Conservation (phyloP, 2,888 invertebrate species). For the Adela reaumurella region DNA sequence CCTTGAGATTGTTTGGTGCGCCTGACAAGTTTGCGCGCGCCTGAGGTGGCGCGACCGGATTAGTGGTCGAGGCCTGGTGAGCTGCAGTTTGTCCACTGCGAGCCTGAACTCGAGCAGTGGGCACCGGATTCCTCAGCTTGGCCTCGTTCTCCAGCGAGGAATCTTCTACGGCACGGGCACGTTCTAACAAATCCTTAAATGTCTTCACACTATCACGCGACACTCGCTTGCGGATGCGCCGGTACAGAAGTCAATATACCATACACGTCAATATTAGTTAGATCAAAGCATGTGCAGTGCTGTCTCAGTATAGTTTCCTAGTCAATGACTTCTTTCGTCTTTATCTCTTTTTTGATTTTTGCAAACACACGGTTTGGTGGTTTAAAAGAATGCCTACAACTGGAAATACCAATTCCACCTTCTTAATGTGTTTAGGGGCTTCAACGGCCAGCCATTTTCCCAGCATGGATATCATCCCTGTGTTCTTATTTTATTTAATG, state of each 20-base stretch:
- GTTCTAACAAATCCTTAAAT: conserved; percentile 3
- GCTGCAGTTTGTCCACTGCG: background rate
- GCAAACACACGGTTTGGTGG: no score
- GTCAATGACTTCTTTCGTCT: no score
- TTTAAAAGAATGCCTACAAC: no score
- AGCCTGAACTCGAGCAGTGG: background rate
- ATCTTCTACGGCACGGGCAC: conserved; percentile 6
- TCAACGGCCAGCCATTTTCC: no score
- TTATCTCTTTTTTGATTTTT: no score
- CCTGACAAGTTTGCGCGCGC: background rate
- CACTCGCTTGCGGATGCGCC: conserved; percentile 9
- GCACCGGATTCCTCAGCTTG: background rate
- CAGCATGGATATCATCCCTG: no score
- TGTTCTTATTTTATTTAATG: no score
- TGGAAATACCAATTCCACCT: no score
- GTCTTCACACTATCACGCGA: conserved; percentile 15
- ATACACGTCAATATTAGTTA: no score
- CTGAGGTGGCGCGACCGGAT: background rate
- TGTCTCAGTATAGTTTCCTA: no score
- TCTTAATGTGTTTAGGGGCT: no score
- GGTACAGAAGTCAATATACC: conserved; percentile 9
- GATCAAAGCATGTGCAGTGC: no score
- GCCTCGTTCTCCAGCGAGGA: background rate
- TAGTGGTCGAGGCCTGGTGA: background rate
- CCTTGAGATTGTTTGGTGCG: background rate